Evolutionary conservation across 2,797 vertebrate genomes (phyloP), one percentile per base, ranked within the genome.

Genomic region (Balearica regulorum): DNA sequence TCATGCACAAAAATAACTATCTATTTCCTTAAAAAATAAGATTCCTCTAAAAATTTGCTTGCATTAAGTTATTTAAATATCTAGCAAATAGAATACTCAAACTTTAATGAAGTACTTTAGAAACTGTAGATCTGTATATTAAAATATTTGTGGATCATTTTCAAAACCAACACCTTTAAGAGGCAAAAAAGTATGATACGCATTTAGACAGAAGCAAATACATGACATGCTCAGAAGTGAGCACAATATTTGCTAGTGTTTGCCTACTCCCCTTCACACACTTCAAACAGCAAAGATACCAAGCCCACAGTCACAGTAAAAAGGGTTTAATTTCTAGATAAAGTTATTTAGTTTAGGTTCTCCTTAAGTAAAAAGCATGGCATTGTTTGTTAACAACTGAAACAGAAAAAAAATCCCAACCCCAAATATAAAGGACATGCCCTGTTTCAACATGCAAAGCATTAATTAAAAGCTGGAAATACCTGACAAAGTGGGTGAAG

Each of bases 401-500:
- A 85, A 66, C 7, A 2, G 20, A 57, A 46, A 29, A 41, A 60
- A 92, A 37, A 14, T 33, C 9, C 53, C 22, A 95, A 31, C 51
- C 51, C 51, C 15, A 85, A 90, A 51, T 41, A 72, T 5, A 41
- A 90, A 90, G 46, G 55, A 46, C 51, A 35, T 19, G 53, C 14
- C 57, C 60, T 64, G 29, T 72, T 91, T 61, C 70, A 72, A 89
- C 91, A 90, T 6, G 73, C 26, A 90, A 55, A 54, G 37, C 29
- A 60, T 15, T 83, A 87, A 92, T 72, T 84, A 82, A 78, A 91
- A 95, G 89, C 69, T 87, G 29, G 87, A 95, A 97, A 92, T 84
- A 83, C 90, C 69, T 86, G 87, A 83, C 66, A 92, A 95, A 94
- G 71, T 7, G 16, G 31, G 70, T 58, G 55, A 96, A 90, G 61